A percentile compares a stretch with the other conserved stretches of the same genome.
phyloP scores from a whole-genome alignment of 2,888 invertebrate species.

The Eristalinus sepulchralis region DNA sequence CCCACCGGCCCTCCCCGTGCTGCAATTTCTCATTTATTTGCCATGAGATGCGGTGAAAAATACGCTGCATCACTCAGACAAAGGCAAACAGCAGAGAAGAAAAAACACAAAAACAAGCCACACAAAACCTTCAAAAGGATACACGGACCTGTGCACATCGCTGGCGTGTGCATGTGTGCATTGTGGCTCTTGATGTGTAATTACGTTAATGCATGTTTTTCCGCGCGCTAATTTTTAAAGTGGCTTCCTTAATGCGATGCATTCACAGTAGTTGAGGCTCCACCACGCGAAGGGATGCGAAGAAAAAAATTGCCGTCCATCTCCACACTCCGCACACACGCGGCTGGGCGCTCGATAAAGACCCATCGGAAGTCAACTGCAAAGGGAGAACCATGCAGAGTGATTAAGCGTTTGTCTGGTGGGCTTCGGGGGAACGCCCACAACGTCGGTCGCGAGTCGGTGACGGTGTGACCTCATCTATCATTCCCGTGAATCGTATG shows the following conservation, averaged over 20 bases:
- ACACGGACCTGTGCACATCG: slow-evolving; percentile 3
- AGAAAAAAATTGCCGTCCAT: not conserved
- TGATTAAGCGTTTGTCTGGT: slow-evolving; percentile 65
- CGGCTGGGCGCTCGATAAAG: not conserved
- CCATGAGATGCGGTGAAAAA: not conserved
- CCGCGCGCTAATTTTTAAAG: slow-evolving; percentile 69
- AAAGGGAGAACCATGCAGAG: slow-evolving; percentile 27
- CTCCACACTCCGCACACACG: not conserved
- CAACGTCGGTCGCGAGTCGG: slow-evolving; percentile 13
- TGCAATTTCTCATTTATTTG: not conserved
- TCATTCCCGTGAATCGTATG: slow-evolving; percentile 42
- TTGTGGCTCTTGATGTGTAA: slow-evolving; percentile 60
- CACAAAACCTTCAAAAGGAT: slow-evolving; percentile 26
- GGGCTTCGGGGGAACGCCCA: slow-evolving; percentile 53
- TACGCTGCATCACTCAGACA: slow-evolving; percentile 3
- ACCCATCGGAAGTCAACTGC: slow-evolving; percentile 27
- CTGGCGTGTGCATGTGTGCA: slow-evolving; percentile 17
- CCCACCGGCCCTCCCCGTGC: not conserved
- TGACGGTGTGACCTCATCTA: slow-evolving; percentile 60
- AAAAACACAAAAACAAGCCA: slow-evolving; percentile 17
- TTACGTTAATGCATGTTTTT: slow-evolving; percentile 71
- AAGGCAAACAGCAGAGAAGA: not conserved
- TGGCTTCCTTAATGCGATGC: slow-evolving; percentile 67
- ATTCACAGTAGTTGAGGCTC: slow-evolving; percentile 42
- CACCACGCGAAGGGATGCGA: slow-evolving; percentile 18